phyloP scores from a whole-genome alignment of 2,113 vertebrate species.

The Cettia cetti region DNA sequence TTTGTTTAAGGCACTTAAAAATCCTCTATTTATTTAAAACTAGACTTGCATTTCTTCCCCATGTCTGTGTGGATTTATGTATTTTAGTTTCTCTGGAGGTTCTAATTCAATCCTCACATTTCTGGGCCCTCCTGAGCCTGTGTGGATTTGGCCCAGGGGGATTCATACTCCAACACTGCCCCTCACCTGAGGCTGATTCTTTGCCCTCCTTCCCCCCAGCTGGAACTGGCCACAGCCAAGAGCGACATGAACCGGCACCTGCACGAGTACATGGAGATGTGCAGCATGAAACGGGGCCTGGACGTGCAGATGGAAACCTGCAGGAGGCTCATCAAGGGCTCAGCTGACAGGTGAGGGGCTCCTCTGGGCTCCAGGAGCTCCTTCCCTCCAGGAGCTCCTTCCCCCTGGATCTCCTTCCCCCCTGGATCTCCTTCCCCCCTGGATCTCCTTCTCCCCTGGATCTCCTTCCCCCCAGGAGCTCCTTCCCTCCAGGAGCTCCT shows the following conservation, averaged over 20 bases:
- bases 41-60: neutral
- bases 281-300: conserved; percentile 91
- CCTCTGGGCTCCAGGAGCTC: neutral
- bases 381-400: neutral
- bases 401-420: neutral
- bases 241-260: conserved; percentile 93
- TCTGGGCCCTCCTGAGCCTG: neutral
- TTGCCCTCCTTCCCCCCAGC: conserved; percentile 48
- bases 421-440: neutral
- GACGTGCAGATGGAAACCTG: conserved; percentile 89
- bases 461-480: too few relatives aligned
- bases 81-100: neutral
- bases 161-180: neutral
- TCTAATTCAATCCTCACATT: neutral
- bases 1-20: neutral
- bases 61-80: neutral
- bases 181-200: neutral
- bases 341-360: conserved; percentile 78
- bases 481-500: too few relatives aligned
- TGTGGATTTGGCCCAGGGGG: neutral
- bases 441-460: too few relatives aligned
- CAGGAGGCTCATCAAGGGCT: conserved; percentile 88
- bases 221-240: conserved; percentile 90
- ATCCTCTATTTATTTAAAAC: neutral
- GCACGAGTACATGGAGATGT: conserved; percentile 96